Conservation (phyloP, 1,140 invertebrate genomes). For the Hyles vespertilio region DNA sequence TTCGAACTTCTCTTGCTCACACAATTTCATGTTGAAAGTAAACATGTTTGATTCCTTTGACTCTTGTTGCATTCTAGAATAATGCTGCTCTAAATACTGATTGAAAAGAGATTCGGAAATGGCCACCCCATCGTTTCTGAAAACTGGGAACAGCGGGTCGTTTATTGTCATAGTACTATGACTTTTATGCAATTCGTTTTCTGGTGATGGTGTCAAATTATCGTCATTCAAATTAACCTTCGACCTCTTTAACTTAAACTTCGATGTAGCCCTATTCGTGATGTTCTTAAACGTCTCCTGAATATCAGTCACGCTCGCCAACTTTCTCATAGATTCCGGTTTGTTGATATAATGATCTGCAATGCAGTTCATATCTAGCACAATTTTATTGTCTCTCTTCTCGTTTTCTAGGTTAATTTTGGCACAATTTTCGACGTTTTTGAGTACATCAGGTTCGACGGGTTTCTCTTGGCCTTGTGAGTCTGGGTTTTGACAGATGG, state of each 20-base stretch:
- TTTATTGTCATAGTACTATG: conserved; percentile 81
- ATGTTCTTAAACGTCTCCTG: conserved; percentile 75
- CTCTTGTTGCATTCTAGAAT: conserved; percentile 72
- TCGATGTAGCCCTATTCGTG: conserved; percentile 70
- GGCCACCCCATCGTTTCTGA: conserved; percentile 82
- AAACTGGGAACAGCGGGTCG: conserved; percentile 86
- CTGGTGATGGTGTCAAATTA: conserved; percentile 43
- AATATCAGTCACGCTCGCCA: conserved; percentile 74
- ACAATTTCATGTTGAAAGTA: conserved; percentile 58
- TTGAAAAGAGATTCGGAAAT: conserved; percentile 84
- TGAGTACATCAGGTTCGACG: conserved; percentile 63
- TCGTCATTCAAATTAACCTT: conserved; percentile 62
- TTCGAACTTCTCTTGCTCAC: conserved; percentile 65
- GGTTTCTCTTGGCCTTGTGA: conserved; percentile 44
- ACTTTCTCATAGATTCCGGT: conserved; percentile 59
- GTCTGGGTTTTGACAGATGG: conserved; percentile 80
- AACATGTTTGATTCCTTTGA: conserved; percentile 69
- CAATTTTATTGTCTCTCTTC: conserved; percentile 58
- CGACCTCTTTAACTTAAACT: conserved; percentile 62
- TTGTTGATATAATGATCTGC: conserved; percentile 70
- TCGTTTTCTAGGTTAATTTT: conserved; percentile 47
- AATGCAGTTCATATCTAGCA: conserved; percentile 58
- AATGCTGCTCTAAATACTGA: conserved; percentile 79
- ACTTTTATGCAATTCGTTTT: conserved; percentile 52
- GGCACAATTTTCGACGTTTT: conserved; percentile 51